Conservation (phyloP, 2,888 invertebrate species). For the Ormyrus pomaceus region DNA sequence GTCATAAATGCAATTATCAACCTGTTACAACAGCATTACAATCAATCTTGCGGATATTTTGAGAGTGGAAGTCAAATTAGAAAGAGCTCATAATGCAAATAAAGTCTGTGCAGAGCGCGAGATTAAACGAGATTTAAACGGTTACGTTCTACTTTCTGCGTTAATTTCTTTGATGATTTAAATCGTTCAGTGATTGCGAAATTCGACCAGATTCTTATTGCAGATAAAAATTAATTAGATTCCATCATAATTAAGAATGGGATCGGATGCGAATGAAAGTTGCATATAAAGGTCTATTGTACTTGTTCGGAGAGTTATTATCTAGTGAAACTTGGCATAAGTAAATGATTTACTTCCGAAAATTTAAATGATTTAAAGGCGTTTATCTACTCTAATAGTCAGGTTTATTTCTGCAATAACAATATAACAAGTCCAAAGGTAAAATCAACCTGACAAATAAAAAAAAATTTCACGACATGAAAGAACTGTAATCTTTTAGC, state of each 20-base stretch:
- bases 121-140: conserved; percentile 11
- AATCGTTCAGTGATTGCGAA: conserved; percentile 32
- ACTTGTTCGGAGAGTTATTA: too few relatives aligned
- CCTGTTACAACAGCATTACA: background rate
- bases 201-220: background rate
- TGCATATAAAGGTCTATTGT: background rate
- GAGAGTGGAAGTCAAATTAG: background rate
- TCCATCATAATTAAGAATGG: conserved; percentile 27
- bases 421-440: too few relatives aligned
- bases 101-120: background rate
- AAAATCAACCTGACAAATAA: too few relatives aligned
- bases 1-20: background rate
- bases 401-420: too few relatives aligned
- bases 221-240: conserved; percentile 35
- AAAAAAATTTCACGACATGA: too few relatives aligned
- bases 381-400: too few relatives aligned
- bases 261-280: conserved; percentile 23
- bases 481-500: too few relatives aligned
- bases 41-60: background rate
- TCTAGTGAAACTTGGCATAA: too few relatives aligned
- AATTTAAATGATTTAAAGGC: too few relatives aligned
- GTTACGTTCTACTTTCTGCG: conserved; percentile 29
- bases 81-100: background rate
- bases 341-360: too few relatives aligned
- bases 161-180: conserved; percentile 8